phyloP scores from a whole-genome alignment of 2,888 invertebrate genomes.

The Macropis europaea region DNA sequence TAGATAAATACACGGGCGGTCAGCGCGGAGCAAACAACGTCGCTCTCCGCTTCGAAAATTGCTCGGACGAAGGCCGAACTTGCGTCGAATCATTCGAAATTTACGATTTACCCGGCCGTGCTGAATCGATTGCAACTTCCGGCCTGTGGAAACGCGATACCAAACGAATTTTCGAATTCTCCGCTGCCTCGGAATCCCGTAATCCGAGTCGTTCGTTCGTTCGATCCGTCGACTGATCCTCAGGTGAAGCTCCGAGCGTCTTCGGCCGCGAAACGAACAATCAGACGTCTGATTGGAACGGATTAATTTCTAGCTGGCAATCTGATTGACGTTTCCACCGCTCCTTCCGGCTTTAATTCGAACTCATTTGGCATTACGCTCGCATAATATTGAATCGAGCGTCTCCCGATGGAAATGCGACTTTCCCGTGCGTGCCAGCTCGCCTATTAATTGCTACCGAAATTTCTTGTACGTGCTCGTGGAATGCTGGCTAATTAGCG shows the following conservation, averaged over 20 bases:
- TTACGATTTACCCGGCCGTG: not conserved
- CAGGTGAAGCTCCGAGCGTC: not conserved
- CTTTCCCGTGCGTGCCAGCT: constrained; percentile 3
- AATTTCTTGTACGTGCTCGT: no score
- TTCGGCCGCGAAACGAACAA: constrained; percentile 41
- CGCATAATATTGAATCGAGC: constrained; percentile 21
- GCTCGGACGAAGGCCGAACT: constrained; percentile 4
- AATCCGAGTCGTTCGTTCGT: constrained; percentile 22
- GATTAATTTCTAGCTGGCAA: constrained; percentile 55
- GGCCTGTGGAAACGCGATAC: not conserved
- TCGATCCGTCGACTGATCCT: constrained; percentile 1
- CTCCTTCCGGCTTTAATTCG: constrained; percentile 34
- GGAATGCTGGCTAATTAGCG: no score
- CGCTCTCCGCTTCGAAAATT: constrained; percentile 18
- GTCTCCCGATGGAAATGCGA: constrained; percentile 22
- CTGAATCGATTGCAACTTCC: constrained; percentile 17
- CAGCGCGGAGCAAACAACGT: constrained; percentile 33
- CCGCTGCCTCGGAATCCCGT: not conserved
- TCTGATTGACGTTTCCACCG: constrained; percentile 43
- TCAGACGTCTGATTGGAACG: constrained; percentile 53
- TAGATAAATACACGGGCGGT: constrained; percentile 38
- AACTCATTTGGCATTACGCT: constrained; percentile 20
- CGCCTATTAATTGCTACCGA: no score
- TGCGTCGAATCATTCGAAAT: constrained; percentile 9
- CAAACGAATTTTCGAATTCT: not conserved